Evolutionary conservation across 2,113 vertebrate genomes (phyloP).

Genomic region (Pomatostomus ruficeps): DNA sequence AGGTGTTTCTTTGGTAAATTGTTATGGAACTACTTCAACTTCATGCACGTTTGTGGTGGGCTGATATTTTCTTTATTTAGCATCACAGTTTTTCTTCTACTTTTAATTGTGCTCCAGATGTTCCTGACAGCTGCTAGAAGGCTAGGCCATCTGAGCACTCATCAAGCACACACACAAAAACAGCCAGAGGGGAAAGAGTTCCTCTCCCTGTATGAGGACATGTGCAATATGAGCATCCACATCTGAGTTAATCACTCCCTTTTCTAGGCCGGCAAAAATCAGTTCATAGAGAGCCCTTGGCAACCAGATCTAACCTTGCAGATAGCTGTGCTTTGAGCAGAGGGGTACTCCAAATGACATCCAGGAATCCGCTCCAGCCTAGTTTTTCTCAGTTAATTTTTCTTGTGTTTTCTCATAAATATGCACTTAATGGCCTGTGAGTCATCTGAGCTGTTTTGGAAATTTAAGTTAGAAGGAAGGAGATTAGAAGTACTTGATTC

Average conservation of each 20-base stretch:
- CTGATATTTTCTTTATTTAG: neutral
- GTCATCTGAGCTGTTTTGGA: neutral
- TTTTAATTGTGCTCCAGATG: constrained; percentile 1
- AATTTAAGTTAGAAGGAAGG: neutral
- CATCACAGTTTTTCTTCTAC: neutral
- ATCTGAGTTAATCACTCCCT: neutral
- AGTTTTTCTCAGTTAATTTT: neutral
- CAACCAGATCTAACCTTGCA: neutral
- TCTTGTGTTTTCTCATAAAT: neutral
- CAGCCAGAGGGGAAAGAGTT: neutral
- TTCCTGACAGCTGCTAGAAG: neutral
- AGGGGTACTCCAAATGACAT: neutral
- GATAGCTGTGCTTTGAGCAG: neutral
- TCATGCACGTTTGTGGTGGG: neutral
- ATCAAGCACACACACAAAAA: neutral
- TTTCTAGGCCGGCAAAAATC: neutral
- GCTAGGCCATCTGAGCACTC: neutral
- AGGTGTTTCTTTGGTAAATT: neutral
- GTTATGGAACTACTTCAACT: neutral
- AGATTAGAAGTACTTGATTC: neutral
- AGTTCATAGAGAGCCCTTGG: neutral
- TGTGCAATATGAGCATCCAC: neutral
- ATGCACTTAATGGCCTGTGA: neutral
- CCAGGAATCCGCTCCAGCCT: neutral
- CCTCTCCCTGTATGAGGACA: neutral